phyloP scores from a whole-genome alignment of 1,140 invertebrate species.

The fruit fly (Drosophila melanogaster) region Release_6_plus_ISO1_MT NT_033777.3:7817001-7817500 shows the following conservation, averaged over 20 bases:
- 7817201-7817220: conserved; percentile 35
- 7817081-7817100: not conserved
- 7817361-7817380: conserved; percentile 27
- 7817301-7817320: conserved; percentile 68
- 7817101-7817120: conserved; percentile 23
- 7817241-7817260: conserved; percentile 6
- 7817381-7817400: conserved; percentile 17
- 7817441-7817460: conserved; percentile 6
- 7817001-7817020: too few species aligned
- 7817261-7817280: conserved; percentile 37
- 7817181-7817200: conserved; percentile 3
- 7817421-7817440: conserved; percentile 3
- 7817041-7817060: too few species aligned
- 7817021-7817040: too few species aligned
- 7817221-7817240: conserved; percentile 62
- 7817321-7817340: conserved; percentile 51
- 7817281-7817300: conserved; percentile 74
- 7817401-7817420: not conserved
- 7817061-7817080: too few species aligned
- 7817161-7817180: conserved; percentile 47
- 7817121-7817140: conserved; percentile 39
- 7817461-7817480: conserved; percentile 6
- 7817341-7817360: conserved; percentile 24
- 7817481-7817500: conserved; percentile 13
- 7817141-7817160: conserved; percentile 27